These are phyloP conservation scores for Lissonota sp. DNA, from an alignment of 2,888 invertebrate species.

Conservation along the genomic window DNA sequence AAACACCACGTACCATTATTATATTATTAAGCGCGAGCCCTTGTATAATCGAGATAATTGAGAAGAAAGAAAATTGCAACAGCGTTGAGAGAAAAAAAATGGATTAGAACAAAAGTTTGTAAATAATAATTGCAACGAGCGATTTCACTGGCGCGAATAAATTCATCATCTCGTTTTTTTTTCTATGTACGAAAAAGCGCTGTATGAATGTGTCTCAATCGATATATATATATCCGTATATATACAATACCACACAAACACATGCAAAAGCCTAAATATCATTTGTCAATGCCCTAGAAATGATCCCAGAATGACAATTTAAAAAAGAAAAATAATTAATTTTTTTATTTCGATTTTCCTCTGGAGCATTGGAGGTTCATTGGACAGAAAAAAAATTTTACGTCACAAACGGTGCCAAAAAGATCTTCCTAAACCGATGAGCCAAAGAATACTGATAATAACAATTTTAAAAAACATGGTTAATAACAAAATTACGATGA, in stretches of 20 bases:
- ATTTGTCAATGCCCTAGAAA: constrained; percentile 30
- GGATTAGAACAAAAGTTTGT: constrained; percentile 51
- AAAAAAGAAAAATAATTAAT: constrained; percentile 29
- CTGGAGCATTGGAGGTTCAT: background rate
- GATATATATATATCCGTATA: constrained; percentile 41
- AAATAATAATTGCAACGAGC: constrained; percentile 52
- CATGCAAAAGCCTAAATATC: constrained; percentile 44
- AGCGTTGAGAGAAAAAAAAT: constrained; percentile 1
- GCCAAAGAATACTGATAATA: constrained; percentile 26
- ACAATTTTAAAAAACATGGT: constrained; percentile 1
- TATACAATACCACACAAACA: constrained; percentile 12
- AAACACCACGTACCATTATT: constrained; percentile 12
- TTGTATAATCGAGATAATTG: constrained; percentile 27
- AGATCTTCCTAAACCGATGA: constrained; percentile 47
- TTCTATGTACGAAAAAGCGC: constrained; percentile 41
- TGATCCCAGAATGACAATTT: constrained; percentile 22
- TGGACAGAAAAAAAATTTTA: background rate
- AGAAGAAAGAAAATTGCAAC: constrained; percentile 7
- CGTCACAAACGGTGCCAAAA: constrained; percentile 47
- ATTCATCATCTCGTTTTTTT: constrained; percentile 37
- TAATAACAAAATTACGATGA: constrained; percentile 13
- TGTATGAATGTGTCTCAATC: constrained; percentile 43
- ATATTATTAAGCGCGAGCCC: constrained; percentile 35
- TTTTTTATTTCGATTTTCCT: background rate
- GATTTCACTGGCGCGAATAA: constrained; percentile 33